Base-by-base conservation (phyloP, 2,888 invertebrate species). In the Ametastegia equiseti region DNA sequence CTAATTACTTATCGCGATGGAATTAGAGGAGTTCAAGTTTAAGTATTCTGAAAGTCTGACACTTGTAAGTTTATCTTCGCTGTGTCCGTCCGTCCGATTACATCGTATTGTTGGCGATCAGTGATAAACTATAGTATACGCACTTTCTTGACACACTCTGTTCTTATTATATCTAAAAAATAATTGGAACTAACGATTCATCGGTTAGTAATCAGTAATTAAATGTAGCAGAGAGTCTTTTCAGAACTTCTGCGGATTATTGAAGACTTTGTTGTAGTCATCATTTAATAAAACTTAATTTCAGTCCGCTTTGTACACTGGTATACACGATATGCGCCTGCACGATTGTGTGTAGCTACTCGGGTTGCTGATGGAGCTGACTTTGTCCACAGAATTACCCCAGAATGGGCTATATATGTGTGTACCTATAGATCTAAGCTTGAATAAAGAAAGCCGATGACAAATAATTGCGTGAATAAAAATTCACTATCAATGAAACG, bases 401-500 rank as follows among this genome's bases (percentile, higher is more conserved):
- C 54, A 75, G 75, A 75, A 75, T 75, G 50, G 75, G 36, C 54
- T 75, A 19, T 54, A 47, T 30, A 19, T 42, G 3, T 42, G n/a
- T 67, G 47, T 45, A 9, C 33, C 33, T 30, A 75, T 39, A 36
- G 23, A 71, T 71, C 45, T 30, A n/a, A 71, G 19, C 50, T 19
- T 15, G 75, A 78, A 39, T 75, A 54, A 30, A 75, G 54, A 54
- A 75, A n/a, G 27, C 23, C 30, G 54, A 57, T 75, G 54, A 54
- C 75, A 57, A 75, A 75, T 75, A 75, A 75, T 57, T 75, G 75
- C 54, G 30, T 69, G 69, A 54, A 60, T 80, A 80, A 71, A 69
- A 80, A 75, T 80, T 69, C 54, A 60, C 57, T 80, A 19, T 33
- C 15, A 19, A 54, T 36, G 15, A 54, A 75, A 75, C 42, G 33